These are phyloP conservation scores for Zhengitettix transpicula DNA, from an alignment of 2,888 invertebrate species.

Conservation along the genomic window DNA sequence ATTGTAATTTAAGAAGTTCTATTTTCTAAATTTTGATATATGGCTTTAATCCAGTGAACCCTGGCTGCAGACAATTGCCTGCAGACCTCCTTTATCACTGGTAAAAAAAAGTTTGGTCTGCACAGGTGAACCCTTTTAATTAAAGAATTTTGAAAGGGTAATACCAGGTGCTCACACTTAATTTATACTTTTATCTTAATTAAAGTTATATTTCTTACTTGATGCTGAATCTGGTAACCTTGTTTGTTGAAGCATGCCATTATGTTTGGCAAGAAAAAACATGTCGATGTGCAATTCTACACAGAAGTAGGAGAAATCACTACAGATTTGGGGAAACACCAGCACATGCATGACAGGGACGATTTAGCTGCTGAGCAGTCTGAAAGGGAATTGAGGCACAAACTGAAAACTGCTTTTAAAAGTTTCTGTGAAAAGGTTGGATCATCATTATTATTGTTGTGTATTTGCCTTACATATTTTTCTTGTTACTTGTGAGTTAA, in stretches of 20 bases:
- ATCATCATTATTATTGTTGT: background rate
- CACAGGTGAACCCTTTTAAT: too few relatives aligned
- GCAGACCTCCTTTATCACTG: too few relatives aligned
- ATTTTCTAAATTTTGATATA: too few relatives aligned
- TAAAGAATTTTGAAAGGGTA: too few relatives aligned
- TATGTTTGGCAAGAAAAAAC: constrained; percentile 98
- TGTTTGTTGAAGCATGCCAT: constrained; percentile 62
- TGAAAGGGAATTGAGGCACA: constrained; percentile 89
- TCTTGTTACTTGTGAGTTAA: background rate
- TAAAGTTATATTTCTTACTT: too few relatives aligned
- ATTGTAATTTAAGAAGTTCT: too few relatives aligned
- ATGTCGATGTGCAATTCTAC: constrained; percentile 97
- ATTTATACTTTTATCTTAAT: too few relatives aligned
- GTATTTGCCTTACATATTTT: background rate
- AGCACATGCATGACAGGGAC: constrained; percentile 99
- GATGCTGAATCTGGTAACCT: too few relatives aligned
- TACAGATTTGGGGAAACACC: constrained; percentile 97
- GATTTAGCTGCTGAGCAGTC: constrained; percentile 98
- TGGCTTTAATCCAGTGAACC: too few relatives aligned
- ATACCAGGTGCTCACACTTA: too few relatives aligned
- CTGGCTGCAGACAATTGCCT: too few relatives aligned
- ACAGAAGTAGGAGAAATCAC: constrained; percentile 99
- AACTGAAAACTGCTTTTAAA: constrained; percentile 93
- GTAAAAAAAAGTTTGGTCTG: too few relatives aligned
- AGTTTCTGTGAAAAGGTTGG: constrained; percentile 92